Base-by-base conservation (phyloP, 2,797 vertebrate species). In the Poecilia wingei region DNA sequence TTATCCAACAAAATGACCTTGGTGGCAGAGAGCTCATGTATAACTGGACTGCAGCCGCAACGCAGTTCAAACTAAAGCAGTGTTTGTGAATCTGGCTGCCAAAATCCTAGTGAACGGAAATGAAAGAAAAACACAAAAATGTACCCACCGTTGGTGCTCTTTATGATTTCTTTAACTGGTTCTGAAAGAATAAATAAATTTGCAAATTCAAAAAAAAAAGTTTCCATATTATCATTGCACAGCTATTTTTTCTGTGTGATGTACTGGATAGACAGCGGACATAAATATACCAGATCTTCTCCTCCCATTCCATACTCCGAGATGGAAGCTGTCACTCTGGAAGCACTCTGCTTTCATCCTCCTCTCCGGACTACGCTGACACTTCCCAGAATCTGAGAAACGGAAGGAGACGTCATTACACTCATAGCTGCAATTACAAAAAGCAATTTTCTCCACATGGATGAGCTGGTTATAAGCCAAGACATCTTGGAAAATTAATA, bases 231-330 rank as follows among this genome's bases (percentile, higher is more conserved):
- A 45, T 45, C 10, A 69, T 25, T 41, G 36, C 36, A 66, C 3
- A 46, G n/a, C 25, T 33, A 22, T 61, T 28, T 71, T 41, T 41
- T 53, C 7, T 53, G 72, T n/a, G 41, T 43, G 41, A 43, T 61
- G 53, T n/a, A 28, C 45, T 41, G 47, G 25, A 79, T 53, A 0
- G 0, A 46, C 22, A 22, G 1, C 4, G 39, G 8, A 66, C 18
- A 71, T 95, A 92, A 25, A 74, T 95, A 92, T 92, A 99, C 98
- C 98, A 12, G 98, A 99, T 80, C 96, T 96, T 79, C 98, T 96
- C 77, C 98, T 96, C 28, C 95, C 96, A 69, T 96, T 95, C 12
- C 94, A 90, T 7, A 76, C 87, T 4, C 1, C 91, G 0, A 64
- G 66, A 7, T 92, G 80, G 7, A 95, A 92, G 3, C 98, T 96